phyloP scores from a whole-genome alignment of 1,140 invertebrate species.

The Bombus turneri region DNA sequence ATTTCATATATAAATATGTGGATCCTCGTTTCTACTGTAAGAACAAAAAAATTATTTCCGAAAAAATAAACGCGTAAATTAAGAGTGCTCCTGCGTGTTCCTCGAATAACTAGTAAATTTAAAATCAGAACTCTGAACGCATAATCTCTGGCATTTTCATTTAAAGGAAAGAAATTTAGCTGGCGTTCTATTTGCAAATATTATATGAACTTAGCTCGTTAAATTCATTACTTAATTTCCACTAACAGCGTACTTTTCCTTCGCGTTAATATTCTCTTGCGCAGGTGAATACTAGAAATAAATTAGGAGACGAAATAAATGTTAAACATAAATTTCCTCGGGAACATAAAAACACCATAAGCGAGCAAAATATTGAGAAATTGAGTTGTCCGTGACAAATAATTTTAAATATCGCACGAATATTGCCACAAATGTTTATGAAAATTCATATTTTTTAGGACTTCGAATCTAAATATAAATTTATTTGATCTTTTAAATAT shows the following conservation, averaged over 20 bases:
- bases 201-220: background rate
- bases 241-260: background rate
- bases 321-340: background rate
- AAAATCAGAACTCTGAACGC: background rate
- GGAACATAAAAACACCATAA: background rate
- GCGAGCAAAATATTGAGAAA: too few relatives aligned
- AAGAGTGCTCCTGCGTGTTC: too few relatives aligned
- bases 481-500: too few relatives aligned
- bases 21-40: too few relatives aligned
- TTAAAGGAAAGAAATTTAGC: background rate
- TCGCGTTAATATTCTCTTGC: background rate
- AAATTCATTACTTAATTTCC: background rate
- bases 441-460: background rate
- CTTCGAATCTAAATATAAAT: too few relatives aligned
- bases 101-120: background rate
- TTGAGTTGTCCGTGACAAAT: background rate
- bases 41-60: too few relatives aligned
- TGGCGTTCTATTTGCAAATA: background rate
- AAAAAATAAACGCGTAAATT: too few relatives aligned
- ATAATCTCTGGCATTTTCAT: background rate
- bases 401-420: background rate
- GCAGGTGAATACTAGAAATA: background rate
- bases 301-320: background rate
- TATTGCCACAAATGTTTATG: background rate
- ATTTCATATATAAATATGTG: too few relatives aligned